Percentiles rank a stretch among this genome's conserved stretches.
phyloP scores from a whole-genome alignment of 2,113 vertebrate genomes.

The Marmota monax region DNA sequence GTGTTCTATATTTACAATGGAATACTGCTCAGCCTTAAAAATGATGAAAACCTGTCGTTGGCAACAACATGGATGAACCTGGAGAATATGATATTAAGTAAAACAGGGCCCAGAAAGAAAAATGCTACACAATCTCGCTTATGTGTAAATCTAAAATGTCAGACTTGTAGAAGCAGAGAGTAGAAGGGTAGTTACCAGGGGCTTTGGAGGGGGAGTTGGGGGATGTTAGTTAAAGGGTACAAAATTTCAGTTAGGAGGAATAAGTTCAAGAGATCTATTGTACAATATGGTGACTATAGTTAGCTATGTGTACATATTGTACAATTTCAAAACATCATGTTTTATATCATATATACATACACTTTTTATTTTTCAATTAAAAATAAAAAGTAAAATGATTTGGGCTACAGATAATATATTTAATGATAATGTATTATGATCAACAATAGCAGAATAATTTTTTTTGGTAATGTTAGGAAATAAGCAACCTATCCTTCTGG shows the following conservation, averaged over 20 bases:
- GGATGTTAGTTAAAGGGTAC: no score
- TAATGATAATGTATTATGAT: background rate
- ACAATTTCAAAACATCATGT: background rate
- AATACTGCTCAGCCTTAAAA: background rate
- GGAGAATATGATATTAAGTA: background rate
- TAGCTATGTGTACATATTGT: background rate
- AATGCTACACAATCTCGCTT: background rate
- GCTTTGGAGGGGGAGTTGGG: background rate
- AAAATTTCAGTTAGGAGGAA: background rate
- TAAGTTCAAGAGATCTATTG: background rate
- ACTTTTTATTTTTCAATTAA: background rate
- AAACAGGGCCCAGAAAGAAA: background rate
- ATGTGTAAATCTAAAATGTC: background rate
- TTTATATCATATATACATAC: background rate
- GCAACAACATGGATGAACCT: background rate
- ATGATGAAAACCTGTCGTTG: background rate
- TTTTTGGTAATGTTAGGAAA: conserved; percentile 3
- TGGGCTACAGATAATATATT: background rate
- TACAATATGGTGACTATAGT: background rate
- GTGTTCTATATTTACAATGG: background rate
- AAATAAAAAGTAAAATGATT: background rate
- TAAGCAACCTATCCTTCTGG: background rate
- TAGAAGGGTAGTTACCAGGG: background rate
- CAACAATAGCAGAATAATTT: background rate
- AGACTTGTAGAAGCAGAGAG: background rate